Base-by-base conservation (phyloP, 1,140 invertebrate genomes). In the Leptinotarsa undecemlineata region DNA sequence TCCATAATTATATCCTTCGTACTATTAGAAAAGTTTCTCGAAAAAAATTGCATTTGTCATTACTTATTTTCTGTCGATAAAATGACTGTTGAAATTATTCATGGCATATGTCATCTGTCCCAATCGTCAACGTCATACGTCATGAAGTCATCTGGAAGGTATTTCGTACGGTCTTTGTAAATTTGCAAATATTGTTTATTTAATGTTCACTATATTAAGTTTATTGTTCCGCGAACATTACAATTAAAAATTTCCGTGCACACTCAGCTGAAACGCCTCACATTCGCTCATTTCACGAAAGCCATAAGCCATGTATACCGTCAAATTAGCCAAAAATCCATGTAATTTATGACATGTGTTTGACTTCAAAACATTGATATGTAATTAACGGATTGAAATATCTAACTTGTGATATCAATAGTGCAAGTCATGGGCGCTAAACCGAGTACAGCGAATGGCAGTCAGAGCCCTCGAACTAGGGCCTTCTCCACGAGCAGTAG, bases 401-500 rank as follows among this genome's bases (percentile, higher is more conserved):
- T 17, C 68, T 21, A 72, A 19, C 19, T 26, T 72, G 71, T 64
- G 71, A 64, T 72, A 72, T 42, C 33, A 42, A 60, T 69, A 72
- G 47, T 74, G 72, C 48, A 69, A 68, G 64, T 60, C 57, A 95
- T 95, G 93, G 93, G 93, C 88, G 93, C 92, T 85, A 94, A 94
- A 87, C 89, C 93, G 82, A 94, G 93, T 85, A 94, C 92, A 72
- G 92, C 92, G 78, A 91, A 90, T 81, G 91, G 90, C 77, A 89
- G 89, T 76, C 88, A 90, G 87, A 93, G 90, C 89, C 91, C 90
- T 81, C 89, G 89, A 81, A 89, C 90, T 81, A 89, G 90, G 88
- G 93, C 91, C 88, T 93, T 94, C 85, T 93, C 92, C 26, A 91
- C 91, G 75, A 92, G 92, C 84, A 90, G 90, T 73, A 92, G 92